Evolutionary conservation across 2,888 invertebrate genomes (phyloP).

Genomic region (Trypoxylon attenuatum): DNA sequence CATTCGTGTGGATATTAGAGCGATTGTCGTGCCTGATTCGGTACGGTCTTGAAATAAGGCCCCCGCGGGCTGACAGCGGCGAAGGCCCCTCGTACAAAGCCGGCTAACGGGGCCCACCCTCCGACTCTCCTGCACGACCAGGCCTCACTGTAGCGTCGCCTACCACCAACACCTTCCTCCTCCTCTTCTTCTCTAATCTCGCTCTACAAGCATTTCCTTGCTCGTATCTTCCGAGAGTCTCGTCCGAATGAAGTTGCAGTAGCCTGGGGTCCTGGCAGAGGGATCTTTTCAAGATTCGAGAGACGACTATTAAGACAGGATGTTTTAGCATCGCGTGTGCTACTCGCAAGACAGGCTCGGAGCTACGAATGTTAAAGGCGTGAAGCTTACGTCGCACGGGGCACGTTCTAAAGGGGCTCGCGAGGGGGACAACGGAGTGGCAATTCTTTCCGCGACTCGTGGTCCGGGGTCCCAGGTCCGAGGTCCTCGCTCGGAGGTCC

Average conservation of each 20-base stretch:
- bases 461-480: slow-evolving; percentile 25
- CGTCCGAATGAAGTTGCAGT: no score
- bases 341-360: no score
- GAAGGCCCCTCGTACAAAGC: slow-evolving; percentile 60
- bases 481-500: slow-evolving; percentile 48
- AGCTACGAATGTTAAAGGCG: neutral
- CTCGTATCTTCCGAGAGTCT: slow-evolving; percentile 13
- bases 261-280: no score
- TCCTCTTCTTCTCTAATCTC: slow-evolving; percentile 62
- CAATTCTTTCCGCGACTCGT: slow-evolving; percentile 51
- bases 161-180: slow-evolving; percentile 18
- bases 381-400: slow-evolving; percentile 8
- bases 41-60: slow-evolving; percentile 67
- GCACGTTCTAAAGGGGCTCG: slow-evolving; percentile 5
- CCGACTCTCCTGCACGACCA: slow-evolving; percentile 48
- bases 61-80: slow-evolving; percentile 66
- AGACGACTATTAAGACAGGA: no score
- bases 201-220: slow-evolving; percentile 30
- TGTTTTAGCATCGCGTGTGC: no score
- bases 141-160: slow-evolving; percentile 29
- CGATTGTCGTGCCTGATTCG: slow-evolving; percentile 70
- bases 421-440: slow-evolving; percentile 2
- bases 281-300: no score
- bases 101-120: slow-evolving; percentile 60
- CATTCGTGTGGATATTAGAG: slow-evolving; percentile 68